phyloP scores from a whole-genome alignment of 2,113 vertebrate species.

The Genyomyrus donnyi region DNA sequence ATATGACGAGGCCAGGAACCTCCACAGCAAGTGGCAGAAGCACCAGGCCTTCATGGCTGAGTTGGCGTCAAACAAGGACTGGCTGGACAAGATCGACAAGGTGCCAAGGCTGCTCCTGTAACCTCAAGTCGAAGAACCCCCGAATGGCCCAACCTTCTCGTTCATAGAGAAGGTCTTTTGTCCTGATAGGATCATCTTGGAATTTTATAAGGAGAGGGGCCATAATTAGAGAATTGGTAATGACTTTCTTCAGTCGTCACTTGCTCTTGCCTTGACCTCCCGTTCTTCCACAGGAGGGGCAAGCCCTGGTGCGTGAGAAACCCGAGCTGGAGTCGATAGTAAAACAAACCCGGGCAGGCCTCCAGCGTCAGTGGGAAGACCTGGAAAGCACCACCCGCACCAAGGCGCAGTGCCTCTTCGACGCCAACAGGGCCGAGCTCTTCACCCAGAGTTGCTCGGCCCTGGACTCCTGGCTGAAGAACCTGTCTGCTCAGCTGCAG shows the following conservation, averaged over 20 bases:
- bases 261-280: background rate
- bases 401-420: slow-evolving; percentile 84
- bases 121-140: background rate
- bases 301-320: slow-evolving; percentile 74
- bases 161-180: background rate
- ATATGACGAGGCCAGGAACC: slow-evolving; percentile 86
- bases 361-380: slow-evolving; percentile 78
- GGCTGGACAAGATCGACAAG: slow-evolving; percentile 89
- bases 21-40: slow-evolving; percentile 92
- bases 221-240: background rate
- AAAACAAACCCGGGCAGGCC: slow-evolving; percentile 65
- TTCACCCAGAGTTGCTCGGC: slow-evolving; percentile 86
- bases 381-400: slow-evolving; percentile 77
- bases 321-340: slow-evolving; percentile 76
- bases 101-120: slow-evolving; percentile 40
- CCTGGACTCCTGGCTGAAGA: slow-evolving; percentile 78
- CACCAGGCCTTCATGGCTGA: slow-evolving; percentile 96
- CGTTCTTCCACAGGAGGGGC: slow-evolving; percentile 66
- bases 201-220: background rate
- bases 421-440: slow-evolving; percentile 83
- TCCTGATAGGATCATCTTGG: background rate
- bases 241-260: background rate
- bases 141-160: background rate
- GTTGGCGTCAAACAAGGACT: slow-evolving; percentile 74
- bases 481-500: slow-evolving; percentile 73